phyloP scores from a whole-genome alignment of 2,888 invertebrate species.

The Allygus modestus region DNA sequence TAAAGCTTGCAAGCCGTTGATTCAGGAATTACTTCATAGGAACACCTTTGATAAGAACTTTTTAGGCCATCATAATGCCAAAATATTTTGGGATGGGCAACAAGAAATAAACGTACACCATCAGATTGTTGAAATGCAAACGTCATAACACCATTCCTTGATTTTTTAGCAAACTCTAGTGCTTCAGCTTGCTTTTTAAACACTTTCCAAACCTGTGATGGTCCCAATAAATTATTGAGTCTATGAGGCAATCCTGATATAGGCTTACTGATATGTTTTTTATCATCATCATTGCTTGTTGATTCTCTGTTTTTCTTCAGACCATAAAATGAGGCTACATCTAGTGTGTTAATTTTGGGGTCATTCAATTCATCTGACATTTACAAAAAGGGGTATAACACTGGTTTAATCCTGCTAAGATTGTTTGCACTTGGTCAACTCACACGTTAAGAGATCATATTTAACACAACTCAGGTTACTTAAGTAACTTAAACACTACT shows the following conservation, averaged over 20 bases:
- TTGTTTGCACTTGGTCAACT: too few species aligned
- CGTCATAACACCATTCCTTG: conserved; percentile 72
- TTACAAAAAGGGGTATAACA: too few species aligned
- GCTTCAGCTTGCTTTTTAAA: conserved; percentile 75
- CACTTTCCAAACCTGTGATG: conserved; percentile 73
- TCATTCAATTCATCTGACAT: too few species aligned
- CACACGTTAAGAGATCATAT: too few species aligned
- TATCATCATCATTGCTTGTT: neutral
- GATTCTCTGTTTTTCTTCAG: neutral
- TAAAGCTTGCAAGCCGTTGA: conserved; percentile 77
- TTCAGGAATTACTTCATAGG: conserved; percentile 76
- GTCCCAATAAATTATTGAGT: conserved; percentile 72
- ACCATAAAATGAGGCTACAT: conserved; percentile 9
- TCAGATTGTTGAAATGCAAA: conserved; percentile 74
- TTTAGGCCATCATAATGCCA: conserved; percentile 73
- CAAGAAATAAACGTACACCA: conserved; percentile 74
- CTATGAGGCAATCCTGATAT: conserved; percentile 58
- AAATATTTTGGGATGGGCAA: conserved; percentile 75
- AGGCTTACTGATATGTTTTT: neutral
- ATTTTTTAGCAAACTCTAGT: conserved; percentile 70
- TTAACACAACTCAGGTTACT: too few species aligned
- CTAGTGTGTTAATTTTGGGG: neutral
- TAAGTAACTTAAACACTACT: too few species aligned
- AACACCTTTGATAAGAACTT: conserved; percentile 72
- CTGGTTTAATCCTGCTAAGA: too few species aligned